Evolutionary conservation across 2,797 vertebrate genomes (phyloP), one percentile per base, ranked within the genome.

Genomic region (Moxostoma hubbsi): DNA sequence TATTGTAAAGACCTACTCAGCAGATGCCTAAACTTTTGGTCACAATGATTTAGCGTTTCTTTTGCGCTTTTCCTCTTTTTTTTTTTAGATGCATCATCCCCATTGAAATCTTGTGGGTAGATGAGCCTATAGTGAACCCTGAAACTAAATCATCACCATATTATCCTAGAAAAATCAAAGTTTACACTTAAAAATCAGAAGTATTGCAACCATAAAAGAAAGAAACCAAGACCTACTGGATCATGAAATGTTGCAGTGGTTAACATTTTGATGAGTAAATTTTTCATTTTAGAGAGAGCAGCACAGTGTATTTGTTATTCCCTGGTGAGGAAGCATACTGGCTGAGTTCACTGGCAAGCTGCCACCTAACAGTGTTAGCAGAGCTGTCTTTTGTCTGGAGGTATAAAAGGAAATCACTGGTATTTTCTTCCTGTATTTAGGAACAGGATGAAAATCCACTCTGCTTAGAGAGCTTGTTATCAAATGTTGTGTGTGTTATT

Each of bases 211-310:
- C 7, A 49, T 47, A 12, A 78, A 71, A 70, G 57, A 4, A 36
- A 46, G 50, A 70, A 36, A 18, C 11, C 49, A 43, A 43, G 53
- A 54, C 71, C 53, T 50, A 47, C 45, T 59, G 11, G 15, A 61
- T 79, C 15, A 59, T 68, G 9, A 53, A 78, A 77, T 75, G 50
- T 58, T 65, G 69, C 43, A 12, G 50, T 47, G 66, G 67, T 71
- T 75, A 71, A 78, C n/a, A 79, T 50, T 79, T 73, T 73, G 68
- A 79, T 79, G 69, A 59, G 77, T 73, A 73, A 66, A 73, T 59
- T 64, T 36, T 18, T 73, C 53, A 69, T 66, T 55, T 69, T 51
- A 55, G 12, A 58, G 45, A 61, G n/a, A n/a, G 18, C 46, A 24
- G n/a, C 18, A 58, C 57, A 66, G 59, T 71, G 70, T 71, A 68